Base-by-base conservation (phyloP, 2,113 vertebrate genomes). In the Ailurus styani region DNA sequence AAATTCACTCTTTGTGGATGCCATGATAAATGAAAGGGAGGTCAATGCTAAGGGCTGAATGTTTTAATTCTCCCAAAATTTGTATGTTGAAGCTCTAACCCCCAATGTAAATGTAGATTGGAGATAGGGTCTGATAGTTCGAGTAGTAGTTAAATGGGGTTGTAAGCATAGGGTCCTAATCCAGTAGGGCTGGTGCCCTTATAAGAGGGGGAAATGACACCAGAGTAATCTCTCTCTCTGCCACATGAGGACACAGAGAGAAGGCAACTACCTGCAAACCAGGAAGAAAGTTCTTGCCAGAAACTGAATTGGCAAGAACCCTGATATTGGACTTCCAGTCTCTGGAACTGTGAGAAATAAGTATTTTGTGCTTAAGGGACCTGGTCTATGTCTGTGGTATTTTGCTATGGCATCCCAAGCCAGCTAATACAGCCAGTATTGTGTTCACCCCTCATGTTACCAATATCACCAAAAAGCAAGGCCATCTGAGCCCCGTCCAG, bases 311-410 rank as follows among this genome's bases (percentile, higher is more conserved):
- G 50, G 42, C 57, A 17, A 9, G 11, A 88, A 66, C 17, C 40
- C 75, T 68, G 47, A 52, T 45, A 47, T 64, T 94, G 21, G 42
- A 62, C 42, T 42, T 93, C 21, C 25, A 45, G 50, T n/a, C 62
- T 92, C 50, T 18, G 78, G 50, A 85, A 93, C 31, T 70, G 12
- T 70, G 84, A 95, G 81, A 97, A 84, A 93, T 83, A 93, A 89
- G 55, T 68, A 62, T 52, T 37, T 88, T 9, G 54, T 87, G 37
- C 68, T 93, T 88, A 55, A 93, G 40, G 11, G 20, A 54, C 40
- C 15, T 13, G 11, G 60, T 34, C 68, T 42, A 42, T 55, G 66
- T 34, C 68, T 47, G 29, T 62, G 31, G 79, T 34, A 79, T 96
- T 95, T 83, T 91, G 66, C 89, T 62, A 89, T 14, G 79, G 78